Evolutionary conservation across 2,113 vertebrate species (phyloP), one percentile per base, ranked within the genome.

Genomic region (Polypterus bichir): DNA sequence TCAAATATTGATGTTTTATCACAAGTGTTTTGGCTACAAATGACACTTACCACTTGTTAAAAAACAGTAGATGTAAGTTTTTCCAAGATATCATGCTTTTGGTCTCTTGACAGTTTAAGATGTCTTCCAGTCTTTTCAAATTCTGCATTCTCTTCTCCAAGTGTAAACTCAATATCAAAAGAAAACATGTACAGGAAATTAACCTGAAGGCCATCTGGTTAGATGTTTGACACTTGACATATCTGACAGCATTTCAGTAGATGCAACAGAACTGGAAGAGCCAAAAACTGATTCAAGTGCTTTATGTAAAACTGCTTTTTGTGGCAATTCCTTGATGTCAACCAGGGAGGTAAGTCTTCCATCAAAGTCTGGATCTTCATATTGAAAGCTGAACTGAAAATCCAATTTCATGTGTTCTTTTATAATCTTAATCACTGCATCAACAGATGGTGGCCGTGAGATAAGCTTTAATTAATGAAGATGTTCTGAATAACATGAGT

Each of bases 341-440:
- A 3, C 46, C 1, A 73, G 54, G 9, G 4, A 66, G 54, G 62
- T 66, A 7, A 69, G 67, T 49, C 70, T 66, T 3, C 63, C 63
- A 48, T 72, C 65, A 61, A 76, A 69, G 59, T 74, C 67, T 65
- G 70, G 68, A 57, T 72, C 67, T 64, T 74, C 65, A 5, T 71
- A 72, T 7, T 44, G 10, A 10, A 72, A 66, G 59, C 3, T 57
- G 51, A 72, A 73, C 44, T 67, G 61, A 11, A 7, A 3, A 59
- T 72, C 61, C 1, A 71, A 2, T 44, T 66, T 57, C 57, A 68
- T 4, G 10, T 74, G 47, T 61, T 72, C 59, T 65, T 69, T 66
- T 47, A 69, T 0, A 61, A 70, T 67, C 4, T 56, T 4, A 4
- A 70, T 70, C 47, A 71, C 62, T 49, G 45, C 70, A 69, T 64